phyloP scores from a whole-genome alignment of 92 coral and sea anemone species.

The Umimayanthus kanabou region DNA sequence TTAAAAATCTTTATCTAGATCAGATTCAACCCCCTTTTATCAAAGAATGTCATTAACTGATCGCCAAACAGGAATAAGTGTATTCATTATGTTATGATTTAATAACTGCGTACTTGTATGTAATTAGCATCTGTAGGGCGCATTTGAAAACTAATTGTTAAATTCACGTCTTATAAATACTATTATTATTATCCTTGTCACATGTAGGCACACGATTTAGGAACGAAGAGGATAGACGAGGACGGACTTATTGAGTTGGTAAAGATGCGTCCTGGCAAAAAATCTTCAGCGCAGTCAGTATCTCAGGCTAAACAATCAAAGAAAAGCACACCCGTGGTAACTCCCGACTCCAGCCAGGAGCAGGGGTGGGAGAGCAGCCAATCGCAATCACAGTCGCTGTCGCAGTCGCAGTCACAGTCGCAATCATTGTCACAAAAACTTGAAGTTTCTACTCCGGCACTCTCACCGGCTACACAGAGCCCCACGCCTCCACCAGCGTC shows the following conservation, averaged over 20 bases:
- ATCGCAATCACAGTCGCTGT: constrained; percentile 2
- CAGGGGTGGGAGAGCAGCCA: constrained; percentile 21
- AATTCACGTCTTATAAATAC: too few species aligned
- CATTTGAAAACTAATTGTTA: too few species aligned
- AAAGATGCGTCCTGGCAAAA: constrained; percentile 71
- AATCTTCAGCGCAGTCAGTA: constrained; percentile 53
- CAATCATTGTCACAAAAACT: neutral
- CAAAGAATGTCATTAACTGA: too few species aligned
- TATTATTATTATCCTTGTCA: neutral
- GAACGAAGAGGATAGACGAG: constrained; percentile 81
- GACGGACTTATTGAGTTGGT: constrained; percentile 84
- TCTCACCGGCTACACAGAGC: constrained; percentile 41
- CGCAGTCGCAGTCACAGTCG: constrained; percentile 15
- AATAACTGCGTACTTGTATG: too few species aligned
- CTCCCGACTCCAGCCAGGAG: constrained; percentile 19
- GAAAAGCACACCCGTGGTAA: constrained; percentile 10
- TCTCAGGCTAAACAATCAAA: constrained; percentile 41
- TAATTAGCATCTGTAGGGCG: too few species aligned
- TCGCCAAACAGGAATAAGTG: too few species aligned
- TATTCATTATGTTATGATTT: too few species aligned
- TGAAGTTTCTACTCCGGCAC: neutral
- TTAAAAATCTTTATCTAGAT: too few species aligned
- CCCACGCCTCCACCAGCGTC: constrained; percentile 11
- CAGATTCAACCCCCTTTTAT: too few species aligned
- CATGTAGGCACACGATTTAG: constrained; percentile 69